Evolutionary conservation across 2,888 invertebrate genomes (phyloP), one percentile per base, ranked within the genome.

Genomic region (Idaea dimidiata): DNA sequence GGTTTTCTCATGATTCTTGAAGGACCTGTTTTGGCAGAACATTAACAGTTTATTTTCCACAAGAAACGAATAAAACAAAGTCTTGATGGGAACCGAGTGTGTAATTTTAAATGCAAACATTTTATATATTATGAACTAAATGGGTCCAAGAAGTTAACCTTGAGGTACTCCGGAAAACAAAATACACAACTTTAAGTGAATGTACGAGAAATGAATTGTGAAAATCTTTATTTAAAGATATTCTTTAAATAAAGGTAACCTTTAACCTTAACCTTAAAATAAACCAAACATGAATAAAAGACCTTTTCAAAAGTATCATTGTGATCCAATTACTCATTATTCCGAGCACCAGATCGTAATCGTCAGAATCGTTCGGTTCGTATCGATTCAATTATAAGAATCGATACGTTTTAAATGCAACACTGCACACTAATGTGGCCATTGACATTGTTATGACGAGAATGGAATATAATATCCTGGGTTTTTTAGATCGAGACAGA

Each of bases 321-420:
- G 18, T 56, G 56, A 18, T 56, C 56, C 57, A 59, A 57, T 33
- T 58, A 33, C 43, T 60, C 57, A 58, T 54, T 62, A 61, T 62
- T 62, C 59, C 66, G 64, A 65, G 65, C 64, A 65, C 66, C 43
- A 69, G 69, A 63, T 66, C 62, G 58, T 58, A 33, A 56, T 57
- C 53, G 17, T 24, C 59, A 31, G 33, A 33, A 58, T 43, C 43
- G 43, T 43, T 43, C 43, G 43, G 14, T 43, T 43, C 10, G 10
- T 43, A 61, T 56, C 57, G 43, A 56, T 53, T 61, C 57, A 68
- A 66, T 67, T 61, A 65, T 63, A 58, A 63, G 62, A 72, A 70
- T 53, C 57, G 31, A 61, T 60, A 59, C 59, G 66, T 64, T 70
- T 71, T 61, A 66, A 59, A 76, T 75, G 73, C 72, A 68, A 59